Evolutionary conservation across 2,888 invertebrate genomes (phyloP), one percentile per base, ranked within the genome.

Genomic region (Drosophila meridiana): DNA sequence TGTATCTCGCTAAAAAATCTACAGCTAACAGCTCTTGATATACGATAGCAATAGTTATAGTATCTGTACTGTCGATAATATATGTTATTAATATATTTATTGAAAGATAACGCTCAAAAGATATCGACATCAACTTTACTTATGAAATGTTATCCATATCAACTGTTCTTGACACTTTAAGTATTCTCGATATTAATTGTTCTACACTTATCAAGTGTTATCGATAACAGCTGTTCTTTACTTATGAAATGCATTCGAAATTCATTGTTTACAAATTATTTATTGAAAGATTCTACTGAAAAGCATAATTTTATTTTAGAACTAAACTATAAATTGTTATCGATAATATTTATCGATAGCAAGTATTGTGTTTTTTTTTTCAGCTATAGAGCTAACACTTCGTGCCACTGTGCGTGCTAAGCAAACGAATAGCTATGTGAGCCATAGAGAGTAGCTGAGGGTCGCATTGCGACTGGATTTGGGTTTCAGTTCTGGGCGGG

Each of bases 401-500:
- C 26, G 2, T 2, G 8, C 50, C 75, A 75, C 61, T 56, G 75
- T 73, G 58, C 43, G n/a, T 57, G 20, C 9, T 26, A 30, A 53
- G 45, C 13, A 36, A 30, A 57, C 50, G 69, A n/a, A 48, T 20
- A 26, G 55, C 45, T 45, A n/a, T 34, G 43, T 14, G 47, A 45
- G 45, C 28, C 28, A 56, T 30, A 30, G 55, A n/a, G 45, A 61
- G 52, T 52, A 26, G 45, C 36, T 40, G 50, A 57, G 71, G 65
- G 73, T 73, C 58, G 63, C 52, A 58, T 34, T 40, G 48, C 62
- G 42, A 71, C 59, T 73, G 59, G 65, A 74, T 72, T 74, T 60
- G 42, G 72, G 60, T 61, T 64, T 72, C 56, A 8, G 59, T 40
- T 40, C 56, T 47, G 45, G 52, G 36, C 34, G 43, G 45, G 14